phyloP scores from a whole-genome alignment of 2,797 vertebrate genomes.

The Antennarius maculatus region DNA sequence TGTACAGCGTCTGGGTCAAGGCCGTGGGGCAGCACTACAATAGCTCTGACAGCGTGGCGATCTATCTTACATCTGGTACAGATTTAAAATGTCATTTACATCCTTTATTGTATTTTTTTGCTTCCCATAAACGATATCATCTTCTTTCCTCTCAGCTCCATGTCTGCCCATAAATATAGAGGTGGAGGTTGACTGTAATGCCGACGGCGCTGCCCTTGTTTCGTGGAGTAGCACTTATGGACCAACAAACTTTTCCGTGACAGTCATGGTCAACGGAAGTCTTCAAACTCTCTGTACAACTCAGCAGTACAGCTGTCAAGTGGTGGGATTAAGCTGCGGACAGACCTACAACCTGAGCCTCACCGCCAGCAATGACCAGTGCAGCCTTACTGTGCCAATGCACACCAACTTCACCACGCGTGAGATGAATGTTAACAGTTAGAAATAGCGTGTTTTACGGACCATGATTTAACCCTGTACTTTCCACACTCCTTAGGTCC shows the following conservation, averaged over 20 bases:
- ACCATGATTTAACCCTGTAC: not conserved
- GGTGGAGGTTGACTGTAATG: conserved; percentile 57
- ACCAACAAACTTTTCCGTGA: conserved; percentile 61
- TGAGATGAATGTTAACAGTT: conserved; percentile 34
- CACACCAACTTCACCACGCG: conserved; percentile 61
- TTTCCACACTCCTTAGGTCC: conserved; percentile 59
- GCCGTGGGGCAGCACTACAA: conserved; percentile 65
- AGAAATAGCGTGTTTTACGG: not conserved
- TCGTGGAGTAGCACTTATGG: conserved; percentile 63
- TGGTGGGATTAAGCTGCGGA: conserved; percentile 68
- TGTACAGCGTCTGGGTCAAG: conserved; percentile 65
- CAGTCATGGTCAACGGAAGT: conserved; percentile 47
- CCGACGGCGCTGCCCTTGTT: conserved; percentile 53
- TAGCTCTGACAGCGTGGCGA: conserved; percentile 57
- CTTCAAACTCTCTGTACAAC: conserved; percentile 66
- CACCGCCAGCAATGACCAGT: conserved; percentile 58
- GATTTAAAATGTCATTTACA: not conserved
- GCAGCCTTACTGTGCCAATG: conserved; percentile 46
- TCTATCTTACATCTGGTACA: conserved; percentile 53
- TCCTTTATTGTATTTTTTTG: not conserved
- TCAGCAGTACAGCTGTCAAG: conserved; percentile 56
- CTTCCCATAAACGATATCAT: not conserved
- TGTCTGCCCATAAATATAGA: conserved; percentile 63
- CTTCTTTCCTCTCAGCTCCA: conserved; percentile 59
- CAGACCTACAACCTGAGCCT: conserved; percentile 69